Percentiles rank a stretch among this genome's conserved stretches.
phyloP scores from a whole-genome alignment of 1,140 invertebrate species.

The Papilio aristodemus region DNA sequence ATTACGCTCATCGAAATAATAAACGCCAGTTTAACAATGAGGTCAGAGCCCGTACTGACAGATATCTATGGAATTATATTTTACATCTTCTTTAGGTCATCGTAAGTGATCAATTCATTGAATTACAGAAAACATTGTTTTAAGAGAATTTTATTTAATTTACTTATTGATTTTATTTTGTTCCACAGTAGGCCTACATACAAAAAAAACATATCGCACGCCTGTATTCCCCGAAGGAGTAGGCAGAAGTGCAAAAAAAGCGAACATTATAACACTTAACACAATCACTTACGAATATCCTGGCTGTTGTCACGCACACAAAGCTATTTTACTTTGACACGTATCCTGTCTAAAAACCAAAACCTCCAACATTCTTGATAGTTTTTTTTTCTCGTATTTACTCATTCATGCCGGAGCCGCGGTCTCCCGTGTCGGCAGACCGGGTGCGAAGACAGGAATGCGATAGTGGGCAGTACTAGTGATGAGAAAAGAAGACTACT shows the following conservation, averaged over 20 bases:
- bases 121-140: too few species aligned
- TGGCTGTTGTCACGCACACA: background rate
- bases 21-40: slow-evolving; percentile 10
- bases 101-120: too few species aligned
- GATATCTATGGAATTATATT: too few species aligned
- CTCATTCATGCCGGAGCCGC: slow-evolving; percentile 50
- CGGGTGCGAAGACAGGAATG: slow-evolving; percentile 40
- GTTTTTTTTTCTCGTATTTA: slow-evolving; percentile 45
- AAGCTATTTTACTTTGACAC: slow-evolving; percentile 6
- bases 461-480: slow-evolving; percentile 9
- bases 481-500: slow-evolving; percentile 25
- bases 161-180: too few species aligned
- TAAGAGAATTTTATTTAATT: too few species aligned
- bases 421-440: slow-evolving; percentile 49
- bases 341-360: background rate
- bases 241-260: too few species aligned
- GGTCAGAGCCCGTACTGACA: background rate
- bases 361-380: slow-evolving; percentile 37
- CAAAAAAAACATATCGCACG: too few species aligned
- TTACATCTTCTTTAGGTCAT: too few species aligned
- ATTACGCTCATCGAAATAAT: slow-evolving; percentile 5
- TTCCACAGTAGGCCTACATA: too few species aligned
- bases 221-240: too few species aligned
- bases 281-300: background rate
- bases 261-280: background rate